Evolutionary conservation across 2,888 invertebrate genomes (phyloP), one percentile per base, ranked within the genome.

Genomic region (Polydrusus tereticollis): DNA sequence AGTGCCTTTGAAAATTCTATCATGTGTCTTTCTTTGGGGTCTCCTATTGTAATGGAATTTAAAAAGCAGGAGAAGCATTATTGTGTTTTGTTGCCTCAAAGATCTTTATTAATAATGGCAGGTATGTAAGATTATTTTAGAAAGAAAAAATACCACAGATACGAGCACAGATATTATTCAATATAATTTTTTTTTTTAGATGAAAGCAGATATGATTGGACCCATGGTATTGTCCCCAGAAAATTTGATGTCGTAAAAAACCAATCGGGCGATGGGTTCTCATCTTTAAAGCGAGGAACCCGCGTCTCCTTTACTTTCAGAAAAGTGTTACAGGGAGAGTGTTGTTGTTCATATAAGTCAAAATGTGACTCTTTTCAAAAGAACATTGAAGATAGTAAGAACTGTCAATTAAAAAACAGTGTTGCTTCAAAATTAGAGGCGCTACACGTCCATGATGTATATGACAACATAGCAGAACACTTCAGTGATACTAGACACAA

Each of bases 401-500:
- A 8, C 26, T 50, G 50, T 57, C 74, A 66, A 69, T 77, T 77
- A 66, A 67, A 71, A 14, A 71, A 75, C 45, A 33, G 20, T 26
- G 59, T 75, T 21, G 94, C 95, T 0, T 84, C 88, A 0, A 85
- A 88, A 77, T 84, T 96, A 64, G 96, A 96, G 84, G 87, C 89
- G 62, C 84, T 89, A 36, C 93, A 94, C 85, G 96, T 96, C 0
- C 94, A 95, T 83, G 87, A 91, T 82, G 94, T 99, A 12, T 99
- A 99, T 85, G 95, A 99, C 76, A 89, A 93, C 80, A 99, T 99
- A 79, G 98, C 98, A 0, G 87, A 87, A 43, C 99, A 99, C 86
- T 99, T 99, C 85, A 97, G 96, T 84, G 92, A 93, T 78, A 99
- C 99, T 0, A 89, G 99, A 12, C 96, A 97, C 85, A 94, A 93